Evolutionary conservation across 2,888 invertebrate species (phyloP).

Genomic region (Sericinus montela): DNA sequence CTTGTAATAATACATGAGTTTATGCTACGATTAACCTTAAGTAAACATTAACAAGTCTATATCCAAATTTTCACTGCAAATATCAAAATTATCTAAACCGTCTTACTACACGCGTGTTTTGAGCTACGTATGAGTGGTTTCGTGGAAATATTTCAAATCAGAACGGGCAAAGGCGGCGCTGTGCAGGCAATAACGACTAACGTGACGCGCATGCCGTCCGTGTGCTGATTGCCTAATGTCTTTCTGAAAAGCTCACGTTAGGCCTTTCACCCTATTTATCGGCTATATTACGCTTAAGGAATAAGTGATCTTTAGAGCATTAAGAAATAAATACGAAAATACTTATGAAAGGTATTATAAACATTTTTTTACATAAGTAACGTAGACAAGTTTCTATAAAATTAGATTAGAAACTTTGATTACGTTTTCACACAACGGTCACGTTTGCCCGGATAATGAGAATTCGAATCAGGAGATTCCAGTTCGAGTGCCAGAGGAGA

Average conservation of each 20-base stretch:
- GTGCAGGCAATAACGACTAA: slow-evolving; percentile 71
- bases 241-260: slow-evolving; percentile 49
- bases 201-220: slow-evolving; percentile 67
- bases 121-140: slow-evolving; percentile 75
- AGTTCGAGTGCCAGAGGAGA: no score
- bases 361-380: no score
- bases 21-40: no score
- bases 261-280: slow-evolving; percentile 63
- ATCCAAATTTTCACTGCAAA: not conserved
- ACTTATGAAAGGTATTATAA: not conserved
- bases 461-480: no score
- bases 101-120: slow-evolving; percentile 40
- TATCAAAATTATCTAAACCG: slow-evolving; percentile 42
- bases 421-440: no score
- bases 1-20: no score
- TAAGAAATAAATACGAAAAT: not conserved
- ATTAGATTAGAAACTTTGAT: no score
- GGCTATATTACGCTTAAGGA: slow-evolving; percentile 22
- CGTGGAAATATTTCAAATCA: slow-evolving; percentile 79
- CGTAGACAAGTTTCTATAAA: no score
- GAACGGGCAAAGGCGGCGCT: slow-evolving; percentile 52
- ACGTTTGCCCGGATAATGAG: no score
- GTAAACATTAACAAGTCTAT: no score
- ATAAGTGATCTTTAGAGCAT: slow-evolving; percentile 8
- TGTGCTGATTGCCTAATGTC: slow-evolving; percentile 68